Base-by-base conservation (phyloP, 2,113 vertebrate genomes). In the Columba livia region DNA sequence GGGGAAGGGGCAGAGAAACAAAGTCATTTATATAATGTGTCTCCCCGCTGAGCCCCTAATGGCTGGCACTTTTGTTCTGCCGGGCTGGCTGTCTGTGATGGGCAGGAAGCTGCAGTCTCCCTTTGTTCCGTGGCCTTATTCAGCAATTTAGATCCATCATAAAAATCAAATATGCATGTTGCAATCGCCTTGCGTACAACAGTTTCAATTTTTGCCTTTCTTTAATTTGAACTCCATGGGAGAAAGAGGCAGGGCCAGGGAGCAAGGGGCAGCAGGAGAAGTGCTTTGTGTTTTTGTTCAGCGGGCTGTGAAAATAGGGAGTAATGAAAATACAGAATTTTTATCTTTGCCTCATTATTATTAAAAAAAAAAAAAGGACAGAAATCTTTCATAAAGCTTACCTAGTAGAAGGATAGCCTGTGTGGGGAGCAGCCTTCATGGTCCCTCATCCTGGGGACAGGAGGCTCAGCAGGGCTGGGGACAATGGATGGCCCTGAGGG, bases 161-260 rank as follows among this genome's bases (percentile, higher is more conserved):
- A 98, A 98, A 97, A 98, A 98, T 98, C 98, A 98, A 98, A 98
- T 98, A 98, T 98, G 98, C 98, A 98, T 96, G 97, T 97, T 98
- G 97, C 97, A 96, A 96, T 97, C n/a, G 90, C 96, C 97, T 96
- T 89, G 80, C 66, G 65, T 96, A 96, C 97, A 97, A 95, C 96
- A 96, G 97, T 97, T 97, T 97, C 97, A 97, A 97, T 98, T 98
- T 98, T 97, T 95, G 96, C 97, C 96, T 97, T 97, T 97, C 97
- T 98, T 96, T 96, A 98, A 98, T 98, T 97, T 97, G 97, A 97
- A 97, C 97, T 97, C 97, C 92, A 88, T 92, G 88, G 98, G 97
- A 96, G 95, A 96, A 97, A 90, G 92, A 97, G 95, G 97, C 94
- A 97, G 92, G 95, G 95, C 32, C 87, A 90, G 96, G 93, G 95